Evolutionary conservation across 2,113 vertebrate genomes (phyloP).

Genomic region (Fulmarus glacialis): DNA sequence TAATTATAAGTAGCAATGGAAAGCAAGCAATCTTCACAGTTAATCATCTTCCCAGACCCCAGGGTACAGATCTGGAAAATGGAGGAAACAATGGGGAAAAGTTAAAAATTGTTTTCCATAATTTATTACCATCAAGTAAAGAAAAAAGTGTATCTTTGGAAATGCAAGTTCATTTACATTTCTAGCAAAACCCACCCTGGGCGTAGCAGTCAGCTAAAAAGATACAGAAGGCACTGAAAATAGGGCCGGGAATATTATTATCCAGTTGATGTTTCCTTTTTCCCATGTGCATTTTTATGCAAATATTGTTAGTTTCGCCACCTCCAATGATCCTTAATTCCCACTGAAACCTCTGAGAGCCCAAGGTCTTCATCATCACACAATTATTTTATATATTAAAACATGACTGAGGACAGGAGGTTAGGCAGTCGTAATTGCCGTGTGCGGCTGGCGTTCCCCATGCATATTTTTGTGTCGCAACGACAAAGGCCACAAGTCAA

Average conservation of each 20-base stretch:
- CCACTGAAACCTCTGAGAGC: neutral
- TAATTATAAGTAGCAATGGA: conserved; percentile 44
- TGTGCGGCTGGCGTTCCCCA: neutral
- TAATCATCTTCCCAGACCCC: conserved; percentile 48
- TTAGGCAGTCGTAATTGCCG: neutral
- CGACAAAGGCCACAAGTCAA: neutral
- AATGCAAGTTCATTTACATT: neutral
- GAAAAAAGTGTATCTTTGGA: neutral
- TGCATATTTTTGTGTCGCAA: neutral
- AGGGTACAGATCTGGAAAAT: neutral
- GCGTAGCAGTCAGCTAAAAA: neutral
- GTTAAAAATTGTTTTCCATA: conserved; percentile 2
- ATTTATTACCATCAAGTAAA: neutral
- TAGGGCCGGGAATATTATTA: neutral
- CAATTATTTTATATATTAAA: neutral
- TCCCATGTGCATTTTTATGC: conserved; percentile 53
- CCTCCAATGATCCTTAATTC: conserved; percentile 34
- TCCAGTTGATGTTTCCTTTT: neutral
- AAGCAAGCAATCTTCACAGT: conserved; percentile 28
- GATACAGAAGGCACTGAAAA: neutral
- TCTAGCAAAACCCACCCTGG: neutral
- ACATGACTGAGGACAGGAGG: neutral
- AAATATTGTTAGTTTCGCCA: conserved; percentile 22
- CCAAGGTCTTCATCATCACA: conserved; percentile 1
- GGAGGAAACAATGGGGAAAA: conserved; percentile 13